Conservation (phyloP, 2,797 vertebrate genomes). For the Synanceia verrucosa region DNA sequence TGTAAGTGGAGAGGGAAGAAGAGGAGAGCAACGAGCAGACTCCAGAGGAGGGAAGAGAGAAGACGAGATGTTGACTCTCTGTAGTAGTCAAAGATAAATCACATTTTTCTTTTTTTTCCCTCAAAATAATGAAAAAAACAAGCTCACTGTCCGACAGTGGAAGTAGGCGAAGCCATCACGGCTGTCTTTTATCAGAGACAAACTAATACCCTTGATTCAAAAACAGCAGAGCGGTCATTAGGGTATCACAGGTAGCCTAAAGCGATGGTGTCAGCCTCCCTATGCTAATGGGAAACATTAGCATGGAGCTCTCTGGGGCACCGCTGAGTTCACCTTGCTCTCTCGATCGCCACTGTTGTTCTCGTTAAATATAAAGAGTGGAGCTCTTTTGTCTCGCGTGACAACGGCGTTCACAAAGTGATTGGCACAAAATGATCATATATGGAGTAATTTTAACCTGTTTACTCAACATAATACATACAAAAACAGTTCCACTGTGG, state of each 20-base stretch:
- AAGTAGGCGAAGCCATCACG: slow-evolving; percentile 90
- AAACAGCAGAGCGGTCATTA: slow-evolving; percentile 90
- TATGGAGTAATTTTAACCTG: not conserved
- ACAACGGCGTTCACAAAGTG: slow-evolving; percentile 18
- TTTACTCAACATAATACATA: not conserved
- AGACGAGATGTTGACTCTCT: slow-evolving; percentile 57
- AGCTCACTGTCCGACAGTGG: slow-evolving; percentile 25
- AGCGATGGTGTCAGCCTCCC: slow-evolving; percentile 90
- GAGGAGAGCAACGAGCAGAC: slow-evolving; percentile 23
- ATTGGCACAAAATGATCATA: not conserved
- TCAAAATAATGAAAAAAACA: slow-evolving; percentile 26
- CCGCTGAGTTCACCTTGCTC: slow-evolving; percentile 92
- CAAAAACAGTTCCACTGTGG: not conserved
- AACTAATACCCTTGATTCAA: slow-evolving; percentile 78
- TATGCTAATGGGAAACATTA: slow-evolving; percentile 96
- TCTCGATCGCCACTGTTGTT: slow-evolving; percentile 64
- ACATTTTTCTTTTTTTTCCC: slow-evolving; percentile 53
- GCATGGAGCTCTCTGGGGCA: slow-evolving; percentile 90
- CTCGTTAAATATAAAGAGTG: slow-evolving; percentile 68
- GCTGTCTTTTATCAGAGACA: slow-evolving; percentile 75
- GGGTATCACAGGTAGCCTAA: slow-evolving; percentile 85
- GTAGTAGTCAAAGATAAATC: slow-evolving; percentile 73
- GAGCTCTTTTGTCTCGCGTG: slow-evolving; percentile 40
- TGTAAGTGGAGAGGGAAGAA: slow-evolving; percentile 27
- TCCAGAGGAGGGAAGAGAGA: slow-evolving; percentile 32